These are phyloP conservation scores for Neoascia interrupta DNA, from an alignment of 2,888 invertebrate species.

Conservation along the genomic window DNA sequence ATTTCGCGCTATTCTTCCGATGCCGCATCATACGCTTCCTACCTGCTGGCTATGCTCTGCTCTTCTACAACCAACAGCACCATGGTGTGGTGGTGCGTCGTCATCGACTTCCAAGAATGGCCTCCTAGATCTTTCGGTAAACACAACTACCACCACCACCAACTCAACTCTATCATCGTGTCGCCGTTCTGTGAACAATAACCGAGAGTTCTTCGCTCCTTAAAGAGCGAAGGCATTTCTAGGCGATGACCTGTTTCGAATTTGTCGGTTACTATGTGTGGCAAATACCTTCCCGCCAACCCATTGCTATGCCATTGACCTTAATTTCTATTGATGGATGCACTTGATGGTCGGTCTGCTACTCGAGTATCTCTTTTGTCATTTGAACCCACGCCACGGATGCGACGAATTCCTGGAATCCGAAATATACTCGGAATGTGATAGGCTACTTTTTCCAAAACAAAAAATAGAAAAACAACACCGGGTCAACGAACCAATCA, in stretches of 20 bases:
- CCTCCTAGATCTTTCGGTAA: slow-evolving; percentile 34
- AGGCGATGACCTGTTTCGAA: slow-evolving; percentile 48
- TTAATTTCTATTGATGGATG: slow-evolving; percentile 59
- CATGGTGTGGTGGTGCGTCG: background rate
- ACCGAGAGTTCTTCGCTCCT: slow-evolving; percentile 39
- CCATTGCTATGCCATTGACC: slow-evolving; percentile 57
- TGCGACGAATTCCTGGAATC: slow-evolving; percentile 17
- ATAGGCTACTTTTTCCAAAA: slow-evolving; percentile 32
- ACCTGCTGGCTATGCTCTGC: slow-evolving; percentile 23
- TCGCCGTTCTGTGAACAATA: background rate
- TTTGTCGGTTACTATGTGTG: slow-evolving; percentile 50
- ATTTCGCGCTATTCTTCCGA: slow-evolving; percentile 50
- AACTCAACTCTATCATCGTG: background rate
- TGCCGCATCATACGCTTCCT: slow-evolving; percentile 38
- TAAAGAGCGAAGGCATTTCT: slow-evolving; percentile 38
- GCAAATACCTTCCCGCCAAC: slow-evolving; percentile 54
- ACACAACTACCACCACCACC: background rate
- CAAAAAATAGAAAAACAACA: slow-evolving; percentile 1
- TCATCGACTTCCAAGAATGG: slow-evolving; percentile 35
- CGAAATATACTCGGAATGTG: slow-evolving; percentile 4
- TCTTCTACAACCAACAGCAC: slow-evolving; percentile 7
- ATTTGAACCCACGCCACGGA: slow-evolving; percentile 41
- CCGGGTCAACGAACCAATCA: slow-evolving; percentile 39
- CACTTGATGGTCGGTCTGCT: slow-evolving; percentile 13
- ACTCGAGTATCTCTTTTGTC: slow-evolving; percentile 1